phyloP scores from a whole-genome alignment of 2,113 vertebrate species.

The Megaceryle torquata region DNA sequence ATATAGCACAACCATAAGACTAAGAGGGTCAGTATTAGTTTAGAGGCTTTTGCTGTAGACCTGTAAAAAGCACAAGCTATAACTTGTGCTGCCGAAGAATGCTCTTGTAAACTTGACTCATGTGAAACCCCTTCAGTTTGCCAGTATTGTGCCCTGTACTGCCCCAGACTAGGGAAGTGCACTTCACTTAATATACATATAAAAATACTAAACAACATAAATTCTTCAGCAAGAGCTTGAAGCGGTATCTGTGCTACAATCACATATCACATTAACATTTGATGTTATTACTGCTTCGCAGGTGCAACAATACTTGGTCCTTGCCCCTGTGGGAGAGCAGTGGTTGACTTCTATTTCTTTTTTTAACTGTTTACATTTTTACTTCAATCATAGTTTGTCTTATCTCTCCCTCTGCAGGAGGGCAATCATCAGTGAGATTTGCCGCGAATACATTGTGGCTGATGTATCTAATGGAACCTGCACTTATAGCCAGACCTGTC shows the following conservation, averaged over 20 bases:
- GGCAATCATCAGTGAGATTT: conserved; percentile 74
- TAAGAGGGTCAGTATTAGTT: neutral
- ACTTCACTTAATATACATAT: conserved; percentile 69
- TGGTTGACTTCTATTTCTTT: conserved; percentile 69
- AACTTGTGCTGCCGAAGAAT: neutral
- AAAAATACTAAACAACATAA: conserved; percentile 67
- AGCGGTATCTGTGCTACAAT: conserved; percentile 50
- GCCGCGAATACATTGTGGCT: conserved; percentile 68
- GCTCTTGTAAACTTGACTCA: neutral
- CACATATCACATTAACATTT: conserved; percentile 62
- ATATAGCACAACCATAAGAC: neutral
- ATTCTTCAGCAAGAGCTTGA: conserved; percentile 51
- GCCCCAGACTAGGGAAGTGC: conserved; percentile 52
- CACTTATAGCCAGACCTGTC: conserved; percentile 74
- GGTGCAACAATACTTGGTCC: conserved; percentile 64
- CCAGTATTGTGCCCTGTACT: conserved; percentile 48
- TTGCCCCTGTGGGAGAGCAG: conserved; percentile 67
- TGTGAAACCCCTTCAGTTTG: conserved; percentile 48
- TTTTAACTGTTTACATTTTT: conserved; percentile 77
- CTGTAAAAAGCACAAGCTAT: neutral
- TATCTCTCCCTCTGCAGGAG: conserved; percentile 74
- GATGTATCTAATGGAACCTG: conserved; percentile 76
- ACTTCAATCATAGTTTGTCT: conserved; percentile 77
- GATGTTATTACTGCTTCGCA: conserved; percentile 55
- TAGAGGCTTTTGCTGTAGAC: neutral